These are phyloP conservation scores for Mesembrinibis cayennensis DNA, from an alignment of 2,113 vertebrate species.

Conservation along the genomic window DNA sequence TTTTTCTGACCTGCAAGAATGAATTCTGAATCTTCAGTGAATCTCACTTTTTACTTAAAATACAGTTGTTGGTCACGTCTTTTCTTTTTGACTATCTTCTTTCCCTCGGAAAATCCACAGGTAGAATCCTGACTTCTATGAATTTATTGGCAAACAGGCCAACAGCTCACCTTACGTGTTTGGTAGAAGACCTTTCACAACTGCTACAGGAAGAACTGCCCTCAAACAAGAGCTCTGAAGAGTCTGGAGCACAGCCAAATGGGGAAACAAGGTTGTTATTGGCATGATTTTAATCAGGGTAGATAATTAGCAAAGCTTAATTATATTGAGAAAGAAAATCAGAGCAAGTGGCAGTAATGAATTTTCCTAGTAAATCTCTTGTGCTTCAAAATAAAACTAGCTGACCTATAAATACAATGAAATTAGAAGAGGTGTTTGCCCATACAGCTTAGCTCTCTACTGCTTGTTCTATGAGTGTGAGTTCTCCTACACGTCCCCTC, in stretches of 20 bases:
- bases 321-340: constrained; percentile 76
- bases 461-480: not conserved
- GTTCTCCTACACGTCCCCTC: not conserved
- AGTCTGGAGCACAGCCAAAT: constrained; percentile 71
- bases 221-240: constrained; percentile 70
- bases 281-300: constrained; percentile 81
- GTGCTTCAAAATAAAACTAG: constrained; percentile 70
- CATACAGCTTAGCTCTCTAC: constrained; percentile 45
- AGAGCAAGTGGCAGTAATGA: constrained; percentile 77
- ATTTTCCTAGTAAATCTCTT: constrained; percentile 74
- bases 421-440: constrained; percentile 67
- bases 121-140: not conserved
- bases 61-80: not conserved
- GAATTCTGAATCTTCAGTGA: not conserved
- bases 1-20: not conserved
- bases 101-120: not conserved
- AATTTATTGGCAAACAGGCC: not conserved
- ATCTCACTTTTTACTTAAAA: not conserved
- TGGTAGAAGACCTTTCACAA: constrained; percentile 62
- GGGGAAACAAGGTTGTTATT: constrained; percentile 78
- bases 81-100: not conserved
- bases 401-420: constrained; percentile 77
- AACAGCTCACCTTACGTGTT: not conserved
- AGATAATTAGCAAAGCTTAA: constrained; percentile 83
- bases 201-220: constrained; percentile 65